Base-by-base conservation (phyloP, 2,888 invertebrate species). In the Beris chalybata region DNA sequence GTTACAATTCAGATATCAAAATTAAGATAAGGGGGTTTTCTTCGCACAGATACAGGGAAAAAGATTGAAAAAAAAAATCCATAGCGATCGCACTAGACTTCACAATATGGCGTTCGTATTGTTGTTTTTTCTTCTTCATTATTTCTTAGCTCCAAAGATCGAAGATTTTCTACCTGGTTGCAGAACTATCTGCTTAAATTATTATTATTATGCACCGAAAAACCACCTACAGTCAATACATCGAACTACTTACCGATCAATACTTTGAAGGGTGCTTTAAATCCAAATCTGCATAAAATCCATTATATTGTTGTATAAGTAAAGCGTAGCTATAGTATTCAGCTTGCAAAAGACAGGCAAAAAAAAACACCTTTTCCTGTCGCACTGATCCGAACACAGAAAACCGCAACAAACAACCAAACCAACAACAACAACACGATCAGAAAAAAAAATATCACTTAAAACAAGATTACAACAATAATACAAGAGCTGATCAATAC, bases 1-100 rank as follows among this genome's bases (percentile, higher is more conserved):
- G 22, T 61, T 52, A 61, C 61, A 61, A 61, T 50, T 61, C 22
- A 61, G 61, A 61, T 61, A 61, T 50, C 59, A 59, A 59, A 59
- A 4, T 30, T 30, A 30, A 44, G 59, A 59, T 59, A 59, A 59
- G 48, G 32, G 12, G 59, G 9, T 38, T 38, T 38, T 38, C 38
- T 38, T 38, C 38, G 38, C 38, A 38, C 38, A 38, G 38, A 38
- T 38, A 38, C 9, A 38, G 38, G 9, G 9, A 38, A 38, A 7
- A 38, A 2, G 9, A 38, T 38, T 7, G 7, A 38, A 38, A 38
- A 32, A 32, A 32, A 32, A 38, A 38, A 7, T 7, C 38, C 38
- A 3, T 38, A 38, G 9, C 38, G 38, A 38, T 38, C 38, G 38
- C 38, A 38, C 38, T 38, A 38, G 38, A 38, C 7, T 7, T 38